Percentiles rank a stretch among this genome's conserved stretches.
phyloP scores from a whole-genome alignment of 2,888 invertebrate genomes.

The Rhingia rostrata region DNA sequence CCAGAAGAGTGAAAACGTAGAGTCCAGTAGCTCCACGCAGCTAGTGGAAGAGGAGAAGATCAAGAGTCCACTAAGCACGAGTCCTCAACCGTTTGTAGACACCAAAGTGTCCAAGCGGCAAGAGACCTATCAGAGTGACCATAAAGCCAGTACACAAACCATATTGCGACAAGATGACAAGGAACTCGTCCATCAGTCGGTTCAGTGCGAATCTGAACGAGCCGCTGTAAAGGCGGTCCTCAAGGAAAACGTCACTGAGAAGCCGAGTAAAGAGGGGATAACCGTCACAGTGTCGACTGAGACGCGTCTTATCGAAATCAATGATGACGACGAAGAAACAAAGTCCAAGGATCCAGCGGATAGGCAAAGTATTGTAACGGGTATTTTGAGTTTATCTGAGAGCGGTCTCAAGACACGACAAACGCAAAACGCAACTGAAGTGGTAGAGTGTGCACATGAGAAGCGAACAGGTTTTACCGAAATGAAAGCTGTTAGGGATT shows the following conservation, averaged over 20 bases:
- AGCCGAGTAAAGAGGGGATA: conserved; percentile 75
- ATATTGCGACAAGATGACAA: conserved; percentile 77
- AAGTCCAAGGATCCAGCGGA: conserved; percentile 78
- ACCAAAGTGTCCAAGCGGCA: conserved; percentile 77
- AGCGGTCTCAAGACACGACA: conserved; percentile 80
- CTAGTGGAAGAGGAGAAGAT: conserved; percentile 50
- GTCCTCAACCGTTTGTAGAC: conserved; percentile 6
- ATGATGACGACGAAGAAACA: conserved; percentile 47
- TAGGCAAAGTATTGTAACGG: conserved; percentile 82
- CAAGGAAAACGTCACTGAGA: conserved; percentile 67
- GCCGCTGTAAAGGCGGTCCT: conserved; percentile 79
- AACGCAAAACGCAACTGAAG: conserved; percentile 76
- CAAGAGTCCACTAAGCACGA: conserved; percentile 44
- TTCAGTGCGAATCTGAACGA: conserved; percentile 79
- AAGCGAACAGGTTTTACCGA: conserved; percentile 79
- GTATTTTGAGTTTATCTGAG: conserved; percentile 83
- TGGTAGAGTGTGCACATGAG: conserved; percentile 79
- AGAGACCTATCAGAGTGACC: conserved; percentile 79
- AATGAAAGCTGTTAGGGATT: conserved; percentile 68
- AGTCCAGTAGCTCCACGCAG: conserved; percentile 42
- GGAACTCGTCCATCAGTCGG: conserved; percentile 79
- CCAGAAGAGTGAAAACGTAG: conserved; percentile 49
- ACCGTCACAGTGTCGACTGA: conserved; percentile 81
- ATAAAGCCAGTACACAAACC: conserved; percentile 78
- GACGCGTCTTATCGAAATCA: conserved; percentile 80